Conservation (phyloP, 2,797 vertebrate species). For the Champsocephalus esox region DNA sequence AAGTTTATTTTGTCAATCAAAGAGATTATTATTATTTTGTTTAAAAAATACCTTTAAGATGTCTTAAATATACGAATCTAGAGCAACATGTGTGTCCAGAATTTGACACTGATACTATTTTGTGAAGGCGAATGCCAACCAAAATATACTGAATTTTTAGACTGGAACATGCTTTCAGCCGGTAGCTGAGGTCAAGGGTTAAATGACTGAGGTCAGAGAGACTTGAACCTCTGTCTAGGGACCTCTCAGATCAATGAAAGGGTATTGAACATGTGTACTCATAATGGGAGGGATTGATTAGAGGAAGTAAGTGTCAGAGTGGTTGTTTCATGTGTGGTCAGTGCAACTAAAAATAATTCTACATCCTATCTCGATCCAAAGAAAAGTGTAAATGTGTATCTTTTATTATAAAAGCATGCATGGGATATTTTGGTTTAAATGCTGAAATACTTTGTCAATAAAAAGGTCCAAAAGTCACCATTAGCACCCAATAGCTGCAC, state of each 20-base stretch:
- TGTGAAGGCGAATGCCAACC: slow-evolving; percentile 80
- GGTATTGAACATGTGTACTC: slow-evolving; percentile 66
- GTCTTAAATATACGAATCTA: neutral
- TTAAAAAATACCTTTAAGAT: neutral
- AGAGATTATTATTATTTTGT: neutral
- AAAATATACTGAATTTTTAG: slow-evolving; percentile 80
- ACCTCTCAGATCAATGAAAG: slow-evolving; percentile 72
- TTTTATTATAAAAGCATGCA: neutral
- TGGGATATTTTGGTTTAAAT: neutral
- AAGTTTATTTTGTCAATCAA: too few relatives aligned
- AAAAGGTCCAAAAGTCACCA: neutral
- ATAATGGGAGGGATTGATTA: slow-evolving; percentile 62
- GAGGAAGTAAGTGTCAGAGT: slow-evolving; percentile 48
- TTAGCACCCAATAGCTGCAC: neutral
- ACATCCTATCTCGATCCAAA: neutral
- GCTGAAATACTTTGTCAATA: neutral
- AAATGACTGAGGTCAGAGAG: slow-evolving; percentile 87
- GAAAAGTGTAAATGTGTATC: neutral
- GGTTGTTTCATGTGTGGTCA: slow-evolving; percentile 39
- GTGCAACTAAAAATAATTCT: neutral
- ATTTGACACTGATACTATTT: slow-evolving; percentile 48
- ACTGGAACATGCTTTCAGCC: slow-evolving; percentile 82
- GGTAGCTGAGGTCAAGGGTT: slow-evolving; percentile 86
- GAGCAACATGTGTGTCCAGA: neutral
- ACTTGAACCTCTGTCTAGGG: slow-evolving; percentile 63